phyloP scores from a whole-genome alignment of 2,113 vertebrate genomes.

The Hippocampus zosterae region DNA sequence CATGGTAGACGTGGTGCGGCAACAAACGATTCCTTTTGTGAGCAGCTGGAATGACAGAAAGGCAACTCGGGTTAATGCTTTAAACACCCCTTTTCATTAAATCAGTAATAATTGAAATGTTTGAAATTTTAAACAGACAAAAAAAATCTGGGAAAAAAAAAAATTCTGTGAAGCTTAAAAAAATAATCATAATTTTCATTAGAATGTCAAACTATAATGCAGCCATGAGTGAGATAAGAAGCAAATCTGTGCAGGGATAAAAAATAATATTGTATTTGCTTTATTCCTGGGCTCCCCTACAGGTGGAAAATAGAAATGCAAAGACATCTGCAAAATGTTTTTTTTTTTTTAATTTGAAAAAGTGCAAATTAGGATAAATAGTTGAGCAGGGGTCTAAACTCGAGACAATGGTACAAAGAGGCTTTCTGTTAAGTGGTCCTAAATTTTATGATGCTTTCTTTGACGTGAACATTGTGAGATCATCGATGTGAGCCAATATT shows the following conservation, averaged over 20 bases:
- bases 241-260: background rate
- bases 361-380: no score
- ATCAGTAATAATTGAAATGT: background rate
- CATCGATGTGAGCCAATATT: background rate
- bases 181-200: background rate
- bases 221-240: no score
- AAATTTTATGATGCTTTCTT: background rate
- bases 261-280: background rate
- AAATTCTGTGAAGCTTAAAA: no score
- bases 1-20: background rate
- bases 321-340: background rate
- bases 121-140: background rate
- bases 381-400: no score
- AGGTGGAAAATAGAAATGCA: background rate
- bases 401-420: no score
- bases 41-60: constrained; percentile 50
- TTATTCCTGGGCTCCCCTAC: background rate
- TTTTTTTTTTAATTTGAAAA: no score
- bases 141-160: no score
- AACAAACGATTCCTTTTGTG: constrained; percentile 19
- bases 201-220: background rate
- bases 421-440: background rate
- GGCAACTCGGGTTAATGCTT: constrained; percentile 1
- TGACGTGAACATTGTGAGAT: background rate
- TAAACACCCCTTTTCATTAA: background rate